Conservation (phyloP, 1,140 invertebrate species). For the Eumaeus atala region DNA sequence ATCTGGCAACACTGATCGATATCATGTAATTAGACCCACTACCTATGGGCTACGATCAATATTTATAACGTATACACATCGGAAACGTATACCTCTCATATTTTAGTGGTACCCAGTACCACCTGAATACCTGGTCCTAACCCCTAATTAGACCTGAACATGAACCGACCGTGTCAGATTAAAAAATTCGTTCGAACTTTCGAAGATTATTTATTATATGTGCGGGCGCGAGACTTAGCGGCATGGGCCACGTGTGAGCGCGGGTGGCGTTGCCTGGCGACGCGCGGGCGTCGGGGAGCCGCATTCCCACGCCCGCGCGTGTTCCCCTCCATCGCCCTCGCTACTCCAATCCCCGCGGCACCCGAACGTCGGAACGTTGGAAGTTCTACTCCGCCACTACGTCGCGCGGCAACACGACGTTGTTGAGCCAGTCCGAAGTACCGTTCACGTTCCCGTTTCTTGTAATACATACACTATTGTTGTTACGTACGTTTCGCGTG, state of each 20-base stretch:
- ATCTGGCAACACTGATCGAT: too few species aligned
- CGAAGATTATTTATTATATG: slow-evolving; percentile 10
- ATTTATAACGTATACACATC: too few species aligned
- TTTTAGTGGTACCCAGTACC: too few species aligned
- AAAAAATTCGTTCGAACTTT: too few species aligned
- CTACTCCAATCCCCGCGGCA: slow-evolving; percentile 2
- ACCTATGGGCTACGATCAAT: too few species aligned
- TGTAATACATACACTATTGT: too few species aligned
- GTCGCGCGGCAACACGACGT: slow-evolving; percentile 10
- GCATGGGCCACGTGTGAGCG: slow-evolving; percentile 27
- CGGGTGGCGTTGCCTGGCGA: slow-evolving; percentile 30
- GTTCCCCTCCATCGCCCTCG: slow-evolving; percentile 11
- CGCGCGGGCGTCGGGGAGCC: slow-evolving; percentile 29
- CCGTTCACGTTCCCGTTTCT: slow-evolving; percentile 1
- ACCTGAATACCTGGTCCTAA: too few species aligned
- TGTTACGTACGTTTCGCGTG: neutral
- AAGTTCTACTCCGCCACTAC: slow-evolving; percentile 4
- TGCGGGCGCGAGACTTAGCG: slow-evolving; percentile 12
- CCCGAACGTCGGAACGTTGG: slow-evolving; percentile 12
- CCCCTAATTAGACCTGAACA: too few species aligned
- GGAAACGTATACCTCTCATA: too few species aligned
- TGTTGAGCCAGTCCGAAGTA: slow-evolving; percentile 10
- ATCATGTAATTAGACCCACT: too few species aligned
- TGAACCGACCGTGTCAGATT: too few species aligned
- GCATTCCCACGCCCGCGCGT: slow-evolving; percentile 24